These are phyloP conservation scores for Syrphus vitripennis DNA, from an alignment of 2,888 invertebrate genomes.

Conservation along the genomic window DNA sequence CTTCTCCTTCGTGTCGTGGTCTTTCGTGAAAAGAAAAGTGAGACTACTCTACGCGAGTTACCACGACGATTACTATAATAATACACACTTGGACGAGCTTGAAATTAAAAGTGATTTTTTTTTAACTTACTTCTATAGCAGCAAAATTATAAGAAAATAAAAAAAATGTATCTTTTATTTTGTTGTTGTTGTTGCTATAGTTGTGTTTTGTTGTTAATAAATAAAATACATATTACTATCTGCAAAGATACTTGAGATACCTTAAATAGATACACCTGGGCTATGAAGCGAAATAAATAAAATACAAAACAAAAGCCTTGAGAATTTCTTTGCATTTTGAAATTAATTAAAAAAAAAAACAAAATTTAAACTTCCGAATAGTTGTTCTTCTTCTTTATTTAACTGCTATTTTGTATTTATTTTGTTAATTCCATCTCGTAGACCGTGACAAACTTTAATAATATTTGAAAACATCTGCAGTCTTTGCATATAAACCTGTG, in stretches of 20 bases:
- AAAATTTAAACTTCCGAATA: constrained; percentile 43
- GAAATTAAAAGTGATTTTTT: constrained; percentile 68
- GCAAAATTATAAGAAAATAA: neutral
- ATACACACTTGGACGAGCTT: constrained; percentile 64
- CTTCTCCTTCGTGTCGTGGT: constrained; percentile 40
- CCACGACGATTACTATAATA: constrained; percentile 55
- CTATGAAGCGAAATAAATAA: constrained; percentile 7
- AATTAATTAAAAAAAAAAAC: neutral
- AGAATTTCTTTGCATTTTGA: constrained; percentile 30
- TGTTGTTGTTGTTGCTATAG: constrained; percentile 27
- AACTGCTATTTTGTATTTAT: constrained; percentile 2
- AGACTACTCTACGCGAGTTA: constrained; percentile 60
- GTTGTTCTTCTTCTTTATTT: constrained; percentile 19
- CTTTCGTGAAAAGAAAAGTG: constrained; percentile 69
- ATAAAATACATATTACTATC: constrained; percentile 22
- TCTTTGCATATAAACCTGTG: constrained; percentile 33
- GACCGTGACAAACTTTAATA: constrained; percentile 33
- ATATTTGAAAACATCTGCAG: constrained; percentile 45
- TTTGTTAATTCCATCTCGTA: neutral
- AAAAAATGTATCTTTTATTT: constrained; percentile 36
- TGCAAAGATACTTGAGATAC: constrained; percentile 12
- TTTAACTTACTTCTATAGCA: neutral
- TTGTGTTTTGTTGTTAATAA: constrained; percentile 50
- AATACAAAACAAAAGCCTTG: constrained; percentile 43
- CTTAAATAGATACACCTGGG: constrained; percentile 24